phyloP scores from a whole-genome alignment of 2,888 invertebrate genomes.

The Hipparchia semele region DNA sequence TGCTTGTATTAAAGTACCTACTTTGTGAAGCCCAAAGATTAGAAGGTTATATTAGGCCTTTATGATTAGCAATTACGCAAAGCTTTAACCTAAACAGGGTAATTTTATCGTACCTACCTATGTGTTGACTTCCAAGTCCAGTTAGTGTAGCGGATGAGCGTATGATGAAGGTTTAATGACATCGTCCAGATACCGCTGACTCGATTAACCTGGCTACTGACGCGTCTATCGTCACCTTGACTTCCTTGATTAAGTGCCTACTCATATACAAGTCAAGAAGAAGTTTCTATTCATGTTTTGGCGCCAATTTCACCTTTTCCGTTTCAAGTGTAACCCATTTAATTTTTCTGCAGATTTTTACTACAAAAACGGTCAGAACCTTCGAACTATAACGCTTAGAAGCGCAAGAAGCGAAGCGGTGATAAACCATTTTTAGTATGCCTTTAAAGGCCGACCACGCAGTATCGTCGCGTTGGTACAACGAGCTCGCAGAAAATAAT shows the following conservation, averaged over 20 bases:
- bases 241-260: conserved; percentile 20
- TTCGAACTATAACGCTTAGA: too few species aligned
- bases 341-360: too few species aligned
- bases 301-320: neutral
- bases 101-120: conserved; percentile 40
- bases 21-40: too few species aligned
- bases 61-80: conserved; percentile 3
- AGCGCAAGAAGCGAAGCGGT: too few species aligned
- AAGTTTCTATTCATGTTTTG: neutral
- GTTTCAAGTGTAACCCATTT: too few species aligned
- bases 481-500: too few species aligned
- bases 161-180: conserved; percentile 78
- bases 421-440: too few species aligned
- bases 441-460: too few species aligned
- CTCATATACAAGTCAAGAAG: neutral
- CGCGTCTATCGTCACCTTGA: conserved; percentile 64
- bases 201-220: conserved; percentile 71
- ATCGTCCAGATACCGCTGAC: conserved; percentile 76
- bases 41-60: too few species aligned
- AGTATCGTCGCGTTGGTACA: too few species aligned
- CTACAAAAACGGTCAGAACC: too few species aligned
- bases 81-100: conserved; percentile 42
- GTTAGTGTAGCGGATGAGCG: conserved; percentile 63
- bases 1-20: too few species aligned
- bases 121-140: conserved; percentile 61